These are phyloP conservation scores for Micronycteris hirsuta DNA, from an alignment of 2,113 vertebrate genomes.

Conservation along the genomic window DNA sequence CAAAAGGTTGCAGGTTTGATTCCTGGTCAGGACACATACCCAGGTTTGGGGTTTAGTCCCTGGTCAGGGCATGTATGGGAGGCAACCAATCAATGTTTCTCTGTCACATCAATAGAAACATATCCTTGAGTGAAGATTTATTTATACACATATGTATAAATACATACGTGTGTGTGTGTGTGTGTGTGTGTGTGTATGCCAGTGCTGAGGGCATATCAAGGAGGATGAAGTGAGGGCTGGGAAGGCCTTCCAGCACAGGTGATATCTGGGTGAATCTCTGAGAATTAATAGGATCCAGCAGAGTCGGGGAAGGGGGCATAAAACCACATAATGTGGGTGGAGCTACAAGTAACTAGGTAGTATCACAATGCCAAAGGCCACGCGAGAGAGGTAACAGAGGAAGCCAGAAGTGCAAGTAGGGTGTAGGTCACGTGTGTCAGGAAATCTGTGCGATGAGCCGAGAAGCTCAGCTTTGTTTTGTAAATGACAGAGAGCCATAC, in stretches of 20 bases:
- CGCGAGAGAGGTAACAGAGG: accelerated
- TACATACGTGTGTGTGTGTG: no score
- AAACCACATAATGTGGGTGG: no score
- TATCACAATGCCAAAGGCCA: background rate
- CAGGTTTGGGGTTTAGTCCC: no score
- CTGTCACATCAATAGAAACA: no score
- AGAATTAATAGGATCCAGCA: background rate
- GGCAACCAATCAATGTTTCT: no score
- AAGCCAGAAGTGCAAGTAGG: background rate
- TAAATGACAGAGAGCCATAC: background rate
- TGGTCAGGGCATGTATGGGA: no score
- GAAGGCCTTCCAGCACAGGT: background rate
- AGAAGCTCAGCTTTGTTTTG: no score
- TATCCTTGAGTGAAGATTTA: no score
- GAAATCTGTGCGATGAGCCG: background rate
- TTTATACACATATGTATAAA: no score
- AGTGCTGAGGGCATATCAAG: background rate
- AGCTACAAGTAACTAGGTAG: background rate
- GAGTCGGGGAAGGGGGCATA: background rate
- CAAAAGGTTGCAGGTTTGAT: no score
- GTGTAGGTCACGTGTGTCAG: background rate
- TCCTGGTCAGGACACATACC: no score
- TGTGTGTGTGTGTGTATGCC: no score
- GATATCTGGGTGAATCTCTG: background rate
- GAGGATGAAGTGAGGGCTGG: background rate